Evolutionary conservation across 2,888 invertebrate genomes (phyloP).

Genomic region (Sceliomorpha sp.): DNA sequence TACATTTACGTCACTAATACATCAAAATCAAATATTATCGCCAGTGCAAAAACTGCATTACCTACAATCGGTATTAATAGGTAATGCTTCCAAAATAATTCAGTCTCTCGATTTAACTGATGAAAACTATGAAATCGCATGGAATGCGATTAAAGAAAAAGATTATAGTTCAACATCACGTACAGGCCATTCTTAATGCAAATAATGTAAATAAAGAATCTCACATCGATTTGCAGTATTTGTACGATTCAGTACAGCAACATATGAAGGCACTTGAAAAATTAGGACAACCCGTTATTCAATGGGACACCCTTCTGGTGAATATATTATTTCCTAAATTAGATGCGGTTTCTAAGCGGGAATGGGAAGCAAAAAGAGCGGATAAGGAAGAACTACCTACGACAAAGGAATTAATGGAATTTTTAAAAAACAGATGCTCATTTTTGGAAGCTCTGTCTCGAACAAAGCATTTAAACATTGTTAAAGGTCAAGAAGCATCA

Average conservation of each 20-base stretch:
- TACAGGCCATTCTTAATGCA: slow-evolving; percentile 1
- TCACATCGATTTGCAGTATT: neutral
- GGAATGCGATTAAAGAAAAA: slow-evolving; percentile 16
- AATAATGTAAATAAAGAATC: neutral
- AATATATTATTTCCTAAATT: slow-evolving; percentile 10
- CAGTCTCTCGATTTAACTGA: slow-evolving; percentile 1
- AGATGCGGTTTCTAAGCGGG: neutral
- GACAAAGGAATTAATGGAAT: neutral
- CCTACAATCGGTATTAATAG: slow-evolving; percentile 5
- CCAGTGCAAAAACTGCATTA: slow-evolving; percentile 13
- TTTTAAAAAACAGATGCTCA: slow-evolving; percentile 11
- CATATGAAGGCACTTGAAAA: slow-evolving; percentile 7
- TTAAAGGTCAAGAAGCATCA: neutral
- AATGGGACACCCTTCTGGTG: slow-evolving; percentile 8
- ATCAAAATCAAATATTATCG: slow-evolving; percentile 1
- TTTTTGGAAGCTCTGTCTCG: slow-evolving; percentile 10
- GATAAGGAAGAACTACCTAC: neutral
- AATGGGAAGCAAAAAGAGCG: slow-evolving; percentile 19
- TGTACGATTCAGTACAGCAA: slow-evolving; percentile 7
- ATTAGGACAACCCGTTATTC: neutral
- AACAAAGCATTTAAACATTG: neutral
- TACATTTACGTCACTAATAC: slow-evolving; percentile 11
- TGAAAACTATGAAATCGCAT: slow-evolving; percentile 46
- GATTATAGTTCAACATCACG: slow-evolving; percentile 5
- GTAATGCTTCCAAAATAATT: slow-evolving; percentile 3